A percentile compares a stretch with the other conserved stretches of the same genome.
These are phyloP conservation scores for Tautogolabrus adspersus DNA, from an alignment of 2,113 vertebrate genomes.

Conservation along the genomic window DNA sequence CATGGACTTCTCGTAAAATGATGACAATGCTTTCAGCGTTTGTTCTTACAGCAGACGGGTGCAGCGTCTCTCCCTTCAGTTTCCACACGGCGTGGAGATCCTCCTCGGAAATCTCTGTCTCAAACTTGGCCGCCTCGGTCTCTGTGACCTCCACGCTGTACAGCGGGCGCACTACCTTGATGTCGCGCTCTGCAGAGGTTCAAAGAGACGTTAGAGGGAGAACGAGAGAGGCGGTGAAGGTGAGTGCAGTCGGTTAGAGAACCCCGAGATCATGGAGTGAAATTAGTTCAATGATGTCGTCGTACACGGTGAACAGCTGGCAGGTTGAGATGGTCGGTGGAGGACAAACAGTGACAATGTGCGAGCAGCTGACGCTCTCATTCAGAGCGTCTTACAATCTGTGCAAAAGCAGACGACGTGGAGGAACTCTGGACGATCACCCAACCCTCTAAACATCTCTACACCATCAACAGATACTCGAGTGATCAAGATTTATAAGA, in stretches of 20 bases:
- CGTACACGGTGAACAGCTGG: background rate
- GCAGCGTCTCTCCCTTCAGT: conserved; percentile 91
- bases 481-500: no score
- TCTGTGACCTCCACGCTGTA: conserved; percentile 97
- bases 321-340: background rate
- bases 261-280: background rate
- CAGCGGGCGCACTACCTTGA: conserved; percentile 91
- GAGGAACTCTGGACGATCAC: conserved; percentile 6
- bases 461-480: no score
- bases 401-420: conserved; percentile 20
- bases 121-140: conserved; percentile 94
- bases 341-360: background rate
- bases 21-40: no score
- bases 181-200: conserved; percentile 90
- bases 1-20: no score
- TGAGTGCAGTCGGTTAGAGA: background rate
- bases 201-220: conserved; percentile 5
- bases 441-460: conserved; percentile 2
- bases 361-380: conserved; percentile 44
- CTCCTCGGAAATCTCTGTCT: conserved; percentile 95
- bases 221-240: no score
- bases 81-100: conserved; percentile 95
- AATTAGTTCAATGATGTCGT: background rate
- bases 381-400: conserved; percentile 51
- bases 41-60: conserved; percentile 89